Evolutionary conservation across 1,140 invertebrate species (phyloP), one percentile per base, ranked within the genome.

Genomic region (Drosophila nasuta): DNA sequence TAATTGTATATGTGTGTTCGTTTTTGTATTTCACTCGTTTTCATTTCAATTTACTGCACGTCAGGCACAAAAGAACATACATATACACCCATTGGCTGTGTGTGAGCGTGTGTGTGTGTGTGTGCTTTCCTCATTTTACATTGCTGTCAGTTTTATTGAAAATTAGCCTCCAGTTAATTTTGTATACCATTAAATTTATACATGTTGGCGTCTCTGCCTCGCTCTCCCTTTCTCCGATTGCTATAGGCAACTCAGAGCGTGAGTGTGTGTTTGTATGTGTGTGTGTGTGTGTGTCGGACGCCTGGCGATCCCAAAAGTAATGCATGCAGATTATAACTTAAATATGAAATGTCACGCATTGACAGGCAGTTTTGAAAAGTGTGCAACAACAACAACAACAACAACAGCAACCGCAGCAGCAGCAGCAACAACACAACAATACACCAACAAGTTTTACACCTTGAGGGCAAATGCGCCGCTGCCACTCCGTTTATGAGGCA

Each of bases 311-410:
- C 73, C 63, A 70, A 89, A 88, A 68, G 85, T 89, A 89, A 90
- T 85, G 75, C 85, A 89, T 89, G 85, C 85, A 89, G 85, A 90
- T 89, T 89, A 89, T 85, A 89, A 89, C 86, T 89, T 89, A 89
- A 89, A 90, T 89, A 89, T 89, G 85, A 89, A 89, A 89, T 89
- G 85, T 89, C 85, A 89, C 85, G 86, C 85, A 89, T 89, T 89
- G 85, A 89, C 85, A 89, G 86, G 78, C 85, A 89, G 80, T 89
- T 88, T 89, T 89, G 85, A 89, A 89, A 89, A 89, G 81, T 89
- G 86, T 90, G 75, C 85, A 88, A 51, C 80, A 83, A 48, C 79
- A 77, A 52, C 51, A 68, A 25, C 72, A 71, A 66, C 77, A 76
- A 46, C 79, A 78, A 65, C 79, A 64, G 54, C 82, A 85, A 20